phyloP scores from a whole-genome alignment of 2,888 invertebrate genomes.

The Leucophora obtusa region DNA sequence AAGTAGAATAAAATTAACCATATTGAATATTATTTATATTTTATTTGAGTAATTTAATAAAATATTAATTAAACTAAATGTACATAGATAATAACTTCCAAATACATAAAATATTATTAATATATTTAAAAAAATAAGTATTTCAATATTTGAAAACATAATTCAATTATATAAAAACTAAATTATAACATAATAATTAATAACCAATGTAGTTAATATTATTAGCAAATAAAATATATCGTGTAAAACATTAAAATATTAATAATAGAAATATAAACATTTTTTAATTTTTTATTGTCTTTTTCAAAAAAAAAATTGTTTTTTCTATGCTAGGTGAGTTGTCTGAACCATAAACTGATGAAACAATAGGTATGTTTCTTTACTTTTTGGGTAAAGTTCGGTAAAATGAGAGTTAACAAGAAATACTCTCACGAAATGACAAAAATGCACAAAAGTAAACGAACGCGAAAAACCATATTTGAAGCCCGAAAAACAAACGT shows the following conservation, averaged over 20 bases:
- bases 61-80: background rate
- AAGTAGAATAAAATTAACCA: slow-evolving; percentile 6
- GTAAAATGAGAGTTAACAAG: too few relatives aligned
- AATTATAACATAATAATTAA: slow-evolving; percentile 22
- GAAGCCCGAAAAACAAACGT: too few relatives aligned
- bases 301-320: too few relatives aligned
- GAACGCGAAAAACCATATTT: too few relatives aligned
- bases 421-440: too few relatives aligned
- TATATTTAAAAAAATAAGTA: slow-evolving; percentile 17
- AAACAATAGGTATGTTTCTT: too few relatives aligned
- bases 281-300: slow-evolving; percentile 27
- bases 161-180: slow-evolving; percentile 8
- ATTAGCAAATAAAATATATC: slow-evolving; percentile 53
- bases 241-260: slow-evolving; percentile 39
- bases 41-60: background rate
- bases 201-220: slow-evolving; percentile 56
- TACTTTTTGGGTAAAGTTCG: too few relatives aligned
- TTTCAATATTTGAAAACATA: slow-evolving; percentile 24
- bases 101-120: slow-evolving; percentile 15
- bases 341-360: too few relatives aligned
- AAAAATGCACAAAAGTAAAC: too few relatives aligned
- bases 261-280: background rate
- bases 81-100: background rate
- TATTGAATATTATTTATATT: slow-evolving; percentile 9
- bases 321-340: too few relatives aligned